Base-by-base conservation (phyloP, 2,888 invertebrate genomes). In the Drosophila testacea region DNA sequence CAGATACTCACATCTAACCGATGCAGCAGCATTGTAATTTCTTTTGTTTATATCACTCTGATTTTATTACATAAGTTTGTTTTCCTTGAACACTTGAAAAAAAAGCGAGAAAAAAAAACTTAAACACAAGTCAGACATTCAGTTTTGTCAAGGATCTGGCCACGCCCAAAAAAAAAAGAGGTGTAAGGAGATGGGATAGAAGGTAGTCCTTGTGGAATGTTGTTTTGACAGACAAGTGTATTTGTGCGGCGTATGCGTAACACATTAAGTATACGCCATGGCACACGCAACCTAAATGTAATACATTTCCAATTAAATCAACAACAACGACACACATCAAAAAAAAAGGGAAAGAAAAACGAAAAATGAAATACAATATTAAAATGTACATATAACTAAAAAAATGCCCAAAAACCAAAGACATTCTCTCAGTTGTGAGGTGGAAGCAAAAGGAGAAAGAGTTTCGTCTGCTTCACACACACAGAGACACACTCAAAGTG, bases 241-340 rank as follows among this genome's bases (percentile, higher is more conserved):
- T 22, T 22, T 22, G 22, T 56, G 66, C 51, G 67, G 69, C 78
- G 77, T 85, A 73, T 80, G 80, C 71, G 80, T 80, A 65, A 73
- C 59, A 38, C 66, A 71, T 84, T 77, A 79, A 77, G 82, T 69
- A 82, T 82, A 84, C 82, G 82, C 69, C 61, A 41, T 11, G 69
- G 32, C 16, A 27, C 70, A 70, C 57, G 65, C 55, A 61, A 56
- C 1, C 7, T 6, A 59, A 34, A 28, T 54, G 36, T 44, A 52
- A 60, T 54, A 61, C 27, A 56, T 69, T 67, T 69, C 50, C 74
- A 69, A 60, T 75, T 69, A 64, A 54, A 48, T 48, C 16, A 71
- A 59, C 44, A 66, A 47, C 38, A 52, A 54, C 28, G 11, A 46
- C 10, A 16, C 10, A 44, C 27, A 30, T 46, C n/a, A 16, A 16